phyloP scores from a whole-genome alignment of 2,797 vertebrate species.

The Coccyzus lansbergi region DNA sequence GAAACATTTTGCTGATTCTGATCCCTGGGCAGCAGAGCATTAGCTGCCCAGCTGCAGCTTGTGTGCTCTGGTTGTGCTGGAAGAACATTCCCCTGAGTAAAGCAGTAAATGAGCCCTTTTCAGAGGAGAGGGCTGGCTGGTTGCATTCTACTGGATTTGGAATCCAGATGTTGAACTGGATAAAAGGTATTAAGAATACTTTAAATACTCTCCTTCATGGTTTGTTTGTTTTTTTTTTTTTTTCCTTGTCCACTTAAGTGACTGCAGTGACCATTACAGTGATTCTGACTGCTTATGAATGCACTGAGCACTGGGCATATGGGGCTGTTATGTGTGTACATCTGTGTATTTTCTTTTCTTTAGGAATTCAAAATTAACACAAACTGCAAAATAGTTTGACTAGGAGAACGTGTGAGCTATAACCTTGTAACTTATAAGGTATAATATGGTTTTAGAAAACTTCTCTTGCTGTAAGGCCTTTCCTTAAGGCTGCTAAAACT shows the following conservation, averaged over 20 bases:
- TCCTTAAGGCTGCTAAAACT: conserved; percentile 53
- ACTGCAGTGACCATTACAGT: not conserved
- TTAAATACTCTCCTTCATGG: not conserved
- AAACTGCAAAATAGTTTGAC: conserved; percentile 11
- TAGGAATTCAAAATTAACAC: conserved; percentile 18
- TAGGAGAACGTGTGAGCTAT: conserved; percentile 4
- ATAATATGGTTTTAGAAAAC: conserved; percentile 26
- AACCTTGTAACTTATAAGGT: not conserved
- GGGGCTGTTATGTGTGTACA: too few relatives aligned
- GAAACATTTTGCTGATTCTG: conserved; percentile 28
- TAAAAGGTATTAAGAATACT: conserved; percentile 13
- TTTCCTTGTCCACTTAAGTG: not conserved
- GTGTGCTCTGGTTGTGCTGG: not conserved
- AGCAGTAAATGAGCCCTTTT: not conserved
- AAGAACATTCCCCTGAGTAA: conserved; percentile 11
- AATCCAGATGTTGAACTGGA: not conserved
- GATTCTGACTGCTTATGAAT: not conserved
- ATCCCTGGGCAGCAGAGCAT: not conserved
- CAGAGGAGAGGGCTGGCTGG: not conserved
- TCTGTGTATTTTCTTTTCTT: not conserved
- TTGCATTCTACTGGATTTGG: not conserved
- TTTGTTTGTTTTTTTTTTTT: not conserved
- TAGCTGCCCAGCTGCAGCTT: not conserved
- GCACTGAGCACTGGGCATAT: not conserved
- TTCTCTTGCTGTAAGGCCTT: not conserved